A percentile compares a stretch with the other conserved stretches of the same genome.
These are phyloP conservation scores for Corythaixoides concolor DNA, from an alignment of 2,113 vertebrate genomes.

Conservation along the genomic window DNA sequence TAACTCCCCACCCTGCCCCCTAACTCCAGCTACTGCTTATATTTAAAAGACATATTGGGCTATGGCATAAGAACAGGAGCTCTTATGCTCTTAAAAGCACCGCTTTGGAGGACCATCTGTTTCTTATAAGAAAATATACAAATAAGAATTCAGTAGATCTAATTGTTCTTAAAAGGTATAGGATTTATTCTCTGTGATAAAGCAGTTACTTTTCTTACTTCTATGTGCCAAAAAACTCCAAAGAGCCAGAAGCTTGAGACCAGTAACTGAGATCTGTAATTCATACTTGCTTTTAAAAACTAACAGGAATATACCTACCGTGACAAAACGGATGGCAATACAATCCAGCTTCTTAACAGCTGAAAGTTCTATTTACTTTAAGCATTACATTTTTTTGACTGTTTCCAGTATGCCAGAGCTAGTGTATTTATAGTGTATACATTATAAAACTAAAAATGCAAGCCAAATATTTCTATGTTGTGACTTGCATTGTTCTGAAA, in stretches of 20 bases:
- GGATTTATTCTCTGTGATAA: neutral
- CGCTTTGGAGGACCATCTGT: neutral
- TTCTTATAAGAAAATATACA: neutral
- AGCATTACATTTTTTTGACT: neutral
- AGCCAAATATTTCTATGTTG: neutral
- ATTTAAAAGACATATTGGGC: neutral
- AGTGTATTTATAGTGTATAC: neutral
- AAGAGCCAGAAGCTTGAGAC: constrained; percentile 21
- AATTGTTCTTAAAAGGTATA: neutral
- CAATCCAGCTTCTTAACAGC: neutral
- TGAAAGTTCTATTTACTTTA: neutral
- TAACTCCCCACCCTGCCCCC: no score
- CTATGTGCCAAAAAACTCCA: neutral
- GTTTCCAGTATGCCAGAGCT: neutral
- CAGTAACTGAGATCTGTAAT: neutral
- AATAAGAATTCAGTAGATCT: neutral
- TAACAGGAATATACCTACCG: neutral
- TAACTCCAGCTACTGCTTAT: neutral
- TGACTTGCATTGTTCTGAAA: neutral
- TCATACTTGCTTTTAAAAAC: neutral
- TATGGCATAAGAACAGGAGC: neutral
- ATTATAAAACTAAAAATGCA: neutral
- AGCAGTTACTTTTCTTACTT: constrained; percentile 1
- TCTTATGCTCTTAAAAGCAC: neutral
- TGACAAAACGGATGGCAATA: neutral